phyloP scores from a whole-genome alignment of 2,888 invertebrate genomes.

The Epicampocera succincta region DNA sequence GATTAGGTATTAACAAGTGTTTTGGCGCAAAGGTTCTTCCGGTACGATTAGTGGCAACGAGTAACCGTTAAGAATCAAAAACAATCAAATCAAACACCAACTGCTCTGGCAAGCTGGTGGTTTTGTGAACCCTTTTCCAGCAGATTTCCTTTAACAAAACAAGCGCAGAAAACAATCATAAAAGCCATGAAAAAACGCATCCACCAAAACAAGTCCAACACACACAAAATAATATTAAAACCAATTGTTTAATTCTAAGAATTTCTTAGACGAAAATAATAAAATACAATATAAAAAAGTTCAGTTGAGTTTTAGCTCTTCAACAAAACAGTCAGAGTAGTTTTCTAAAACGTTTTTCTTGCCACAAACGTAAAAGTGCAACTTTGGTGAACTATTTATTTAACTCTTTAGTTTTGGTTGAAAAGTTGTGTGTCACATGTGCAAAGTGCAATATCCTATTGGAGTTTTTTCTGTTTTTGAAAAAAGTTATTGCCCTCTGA shows the following conservation, averaged over 20 bases:
- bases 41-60: background rate
- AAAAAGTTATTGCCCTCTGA: conserved; percentile 77
- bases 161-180: conserved; percentile 13
- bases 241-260: conserved; percentile 78
- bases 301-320: conserved; percentile 79
- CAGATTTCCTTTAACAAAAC: conserved; percentile 53
- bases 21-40: too few species aligned
- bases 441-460: conserved; percentile 78
- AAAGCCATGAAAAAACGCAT: conserved; percentile 45
- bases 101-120: conserved; percentile 18
- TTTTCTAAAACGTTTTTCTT: conserved; percentile 7
- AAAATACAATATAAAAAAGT: conserved; percentile 57
- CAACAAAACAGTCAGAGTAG: conserved; percentile 70
- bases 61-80: conserved; percentile 31
- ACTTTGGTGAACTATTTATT: conserved; percentile 10
- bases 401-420: conserved; percentile 10
- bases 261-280: conserved; percentile 76
- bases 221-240: conserved; percentile 56
- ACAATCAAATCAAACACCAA: background rate
- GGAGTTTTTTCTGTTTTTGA: conserved; percentile 39
- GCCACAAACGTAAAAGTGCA: background rate
- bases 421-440: conserved; percentile 23
- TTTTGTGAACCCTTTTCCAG: conserved; percentile 51
- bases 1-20: too few species aligned
- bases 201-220: conserved; percentile 53